Base-by-base conservation (phyloP, 2,113 vertebrate genomes). In the Procavia capensis region DNA sequence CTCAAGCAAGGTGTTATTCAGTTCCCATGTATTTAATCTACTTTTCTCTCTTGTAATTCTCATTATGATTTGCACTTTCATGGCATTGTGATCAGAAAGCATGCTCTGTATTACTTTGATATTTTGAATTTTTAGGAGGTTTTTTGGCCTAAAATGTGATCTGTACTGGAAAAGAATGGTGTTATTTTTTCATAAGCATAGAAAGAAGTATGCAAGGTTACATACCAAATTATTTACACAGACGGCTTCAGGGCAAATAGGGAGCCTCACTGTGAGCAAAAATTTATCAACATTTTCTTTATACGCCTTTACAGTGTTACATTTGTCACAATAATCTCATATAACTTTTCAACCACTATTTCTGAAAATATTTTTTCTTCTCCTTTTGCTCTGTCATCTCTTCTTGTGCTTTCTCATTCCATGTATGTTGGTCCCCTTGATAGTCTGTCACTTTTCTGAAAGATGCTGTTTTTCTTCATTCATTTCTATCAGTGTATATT, bases 221-320 rank as follows among this genome's bases (percentile, higher is more conserved):
- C 50, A 54, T 16, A 59, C 16, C 79, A 34, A 72, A 25, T 9
- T 24, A 25, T 41, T 22, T 17, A 24, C 25, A 39, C 2, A 1
- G 16, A 7, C 29, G 14, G 13, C 75, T 34, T 50, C 1, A 0
- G 25, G 9, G 16, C 3, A 13, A 1, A 3, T 19, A 20, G 43
- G 8, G 83, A 79, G 54, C 63, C 66, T 3, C 29, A 4, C 1
- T 79, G 17, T 45, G 24, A 20, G 41, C 14, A 43, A 72, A 64
- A 74, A 20, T 24, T 45, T 25, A 64, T 16, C 64, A 54, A 47
- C 45, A 54, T 88, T 84, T 68, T 11, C 22, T 81, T 81, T 22
- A 81, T 4, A 1, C 6, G 27, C 24, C 25, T 72, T 86, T 83
- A 61, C 25, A 34, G 29, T 54, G 24, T 19, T 85, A 45, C 43